phyloP scores from a whole-genome alignment of 2,797 vertebrate genomes.

The Selene dorsalis region DNA sequence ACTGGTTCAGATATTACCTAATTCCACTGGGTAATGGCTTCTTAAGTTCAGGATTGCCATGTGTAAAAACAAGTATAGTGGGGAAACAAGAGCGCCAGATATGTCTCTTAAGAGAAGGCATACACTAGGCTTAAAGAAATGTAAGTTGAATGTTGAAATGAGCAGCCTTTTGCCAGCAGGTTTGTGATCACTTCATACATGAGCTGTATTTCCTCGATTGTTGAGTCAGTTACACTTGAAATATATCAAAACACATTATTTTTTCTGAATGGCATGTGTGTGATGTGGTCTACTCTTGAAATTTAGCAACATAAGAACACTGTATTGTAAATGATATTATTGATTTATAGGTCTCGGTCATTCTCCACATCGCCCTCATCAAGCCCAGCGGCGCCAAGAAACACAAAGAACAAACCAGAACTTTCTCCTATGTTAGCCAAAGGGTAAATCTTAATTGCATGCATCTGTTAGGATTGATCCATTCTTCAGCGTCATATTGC shows the following conservation, averaged over 20 bases:
- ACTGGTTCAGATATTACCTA: no score
- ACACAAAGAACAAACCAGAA: slow-evolving; percentile 89
- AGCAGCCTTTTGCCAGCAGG: neutral
- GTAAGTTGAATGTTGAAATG: neutral
- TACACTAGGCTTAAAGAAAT: neutral
- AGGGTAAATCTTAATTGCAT: slow-evolving; percentile 82
- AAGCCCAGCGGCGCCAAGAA: slow-evolving; percentile 89
- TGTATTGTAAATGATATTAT: neutral
- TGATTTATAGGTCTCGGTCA: slow-evolving; percentile 87
- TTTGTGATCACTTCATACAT: no score
- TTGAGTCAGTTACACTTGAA: no score
- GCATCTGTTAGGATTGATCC: neutral
- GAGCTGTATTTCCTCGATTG: neutral
- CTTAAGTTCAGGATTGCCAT: no score
- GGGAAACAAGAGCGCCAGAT: no score
- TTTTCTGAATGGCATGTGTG: neutral
- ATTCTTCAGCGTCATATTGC: neutral
- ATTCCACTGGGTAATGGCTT: no score
- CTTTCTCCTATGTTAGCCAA: slow-evolving; percentile 83
- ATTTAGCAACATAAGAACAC: neutral
- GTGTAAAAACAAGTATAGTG: no score
- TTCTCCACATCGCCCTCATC: slow-evolving; percentile 94
- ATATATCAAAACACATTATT: neutral
- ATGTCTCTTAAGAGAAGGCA: no score
- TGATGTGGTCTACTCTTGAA: neutral